Percentiles rank a stretch among this genome's conserved stretches.
Conservation (phyloP, 2,888 invertebrate species). For the Saturnia japonica region DNA sequence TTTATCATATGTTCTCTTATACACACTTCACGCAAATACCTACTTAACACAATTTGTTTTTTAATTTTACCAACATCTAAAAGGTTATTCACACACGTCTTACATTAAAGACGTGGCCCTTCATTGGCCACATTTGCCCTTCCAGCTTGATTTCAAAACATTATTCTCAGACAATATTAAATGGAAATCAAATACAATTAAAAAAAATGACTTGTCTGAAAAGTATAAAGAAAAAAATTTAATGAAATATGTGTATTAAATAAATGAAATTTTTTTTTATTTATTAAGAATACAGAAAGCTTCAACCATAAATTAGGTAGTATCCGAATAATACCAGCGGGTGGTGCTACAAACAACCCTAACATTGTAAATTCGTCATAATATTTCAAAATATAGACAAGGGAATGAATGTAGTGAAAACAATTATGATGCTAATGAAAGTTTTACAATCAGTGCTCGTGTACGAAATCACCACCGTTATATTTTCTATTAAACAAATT, state of each 20-base stretch:
- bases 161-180: no score
- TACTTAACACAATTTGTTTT: no score
- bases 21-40: no score
- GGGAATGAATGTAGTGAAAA: slow-evolving; percentile 3
- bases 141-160: no score
- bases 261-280: no score
- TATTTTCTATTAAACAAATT: background rate
- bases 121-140: no score
- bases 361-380: background rate
- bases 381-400: background rate
- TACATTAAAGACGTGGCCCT: no score
- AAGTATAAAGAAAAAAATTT: background rate
- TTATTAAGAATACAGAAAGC: background rate
- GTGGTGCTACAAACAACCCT: background rate
- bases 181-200: no score
- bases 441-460: background rate
- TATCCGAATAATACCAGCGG: slow-evolving; percentile 35
- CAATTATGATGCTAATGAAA: slow-evolving; percentile 4
- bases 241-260: background rate
- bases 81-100: no score
- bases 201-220: no score
- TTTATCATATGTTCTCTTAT: no score
- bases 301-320: background rate
- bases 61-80: no score
- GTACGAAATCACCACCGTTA: slow-evolving; percentile 1